Percentiles rank a stretch among this genome's conserved stretches.
phyloP scores from a whole-genome alignment of 2,113 vertebrate species.

The Brienomyrus brachyistius region DNA sequence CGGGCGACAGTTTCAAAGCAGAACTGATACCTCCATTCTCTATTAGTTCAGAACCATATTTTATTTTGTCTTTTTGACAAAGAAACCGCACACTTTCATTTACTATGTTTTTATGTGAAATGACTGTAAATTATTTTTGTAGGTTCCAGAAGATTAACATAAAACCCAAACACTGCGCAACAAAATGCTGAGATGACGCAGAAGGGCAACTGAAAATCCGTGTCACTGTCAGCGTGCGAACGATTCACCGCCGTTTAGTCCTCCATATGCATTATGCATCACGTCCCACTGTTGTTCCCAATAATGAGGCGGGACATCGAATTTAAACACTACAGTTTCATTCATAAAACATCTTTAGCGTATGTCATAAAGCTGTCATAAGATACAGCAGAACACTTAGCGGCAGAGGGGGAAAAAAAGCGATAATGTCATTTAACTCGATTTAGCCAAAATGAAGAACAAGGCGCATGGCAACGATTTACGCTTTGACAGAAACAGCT shows the following conservation, averaged over 20 bases:
- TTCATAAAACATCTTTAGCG: not conserved
- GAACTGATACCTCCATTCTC: not conserved
- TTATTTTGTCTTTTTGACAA: not conserved
- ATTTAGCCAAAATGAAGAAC: not conserved
- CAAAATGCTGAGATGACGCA: not conserved
- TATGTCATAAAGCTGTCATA: not conserved
- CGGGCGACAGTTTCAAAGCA: not conserved
- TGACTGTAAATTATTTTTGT: not conserved
- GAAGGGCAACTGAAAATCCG: not conserved
- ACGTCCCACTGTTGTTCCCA: not conserved
- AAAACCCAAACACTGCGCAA: not conserved
- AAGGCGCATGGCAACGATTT: not conserved
- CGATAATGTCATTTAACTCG: not conserved
- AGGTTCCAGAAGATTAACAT: not conserved
- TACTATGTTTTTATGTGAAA: not conserved
- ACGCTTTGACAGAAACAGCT: not conserved
- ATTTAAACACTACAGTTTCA: not conserved
- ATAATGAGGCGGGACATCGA: not conserved
- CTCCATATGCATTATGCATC: not conserved
- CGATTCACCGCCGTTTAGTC: not conserved
- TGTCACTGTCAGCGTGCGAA: not conserved
- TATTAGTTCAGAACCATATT: not conserved
- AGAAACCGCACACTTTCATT: not conserved
- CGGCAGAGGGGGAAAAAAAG: not conserved
- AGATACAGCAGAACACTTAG: not conserved